Evolutionary conservation across 2,888 invertebrate genomes (phyloP), one percentile per base, ranked within the genome.

Genomic region (Orthosia incerta): DNA sequence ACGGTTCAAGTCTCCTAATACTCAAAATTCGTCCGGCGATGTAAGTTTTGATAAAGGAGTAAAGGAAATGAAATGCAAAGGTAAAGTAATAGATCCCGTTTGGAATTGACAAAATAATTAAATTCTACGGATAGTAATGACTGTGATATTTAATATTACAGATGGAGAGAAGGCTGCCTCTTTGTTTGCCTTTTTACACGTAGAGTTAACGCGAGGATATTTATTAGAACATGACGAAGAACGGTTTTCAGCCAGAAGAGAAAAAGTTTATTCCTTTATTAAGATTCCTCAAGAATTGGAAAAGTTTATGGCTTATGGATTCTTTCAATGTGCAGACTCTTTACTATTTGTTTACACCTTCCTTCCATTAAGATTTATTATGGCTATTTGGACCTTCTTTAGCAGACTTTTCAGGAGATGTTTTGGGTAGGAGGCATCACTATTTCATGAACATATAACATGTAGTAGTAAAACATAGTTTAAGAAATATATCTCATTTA

Each of bases 321-420:
- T 99, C 89, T 98, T 99, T 94, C 99, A 99, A 94, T 99, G 99
- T 95, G 98, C 99, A 46, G 99, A 99, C 95, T 99, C 99, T 26
- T 99, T 99, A 94, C 97, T 99, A 69, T 99, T 99, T 96, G 98
- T 99, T 71, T 99, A 99, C 94, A 99, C 99, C 70, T 99, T 99
- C 96, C 97, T 99, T 86, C 99, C 99, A 18, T 95, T 99, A 79
- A 97, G 99, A 85, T 99, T 99, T 92, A 90, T 98, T 51, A 97
- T 99, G 93, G 99, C 99, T 61, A 94, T 98, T 71, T 98, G 98
- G 97, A 98, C 98, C 53, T 96, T 99, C 78, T 92, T 98, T 26
- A 97, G 97, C 78, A 97, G 98, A 88, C 97, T 98, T 18, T 97
- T 98, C 88, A 97, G 97, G 75, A 97, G 97, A 92, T 98, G 98